A percentile compares a stretch with the other conserved stretches of the same genome.
Evolutionary conservation across 2,888 invertebrate species (phyloP).

Genomic region (Rotaria magnacalcarata): DNA sequence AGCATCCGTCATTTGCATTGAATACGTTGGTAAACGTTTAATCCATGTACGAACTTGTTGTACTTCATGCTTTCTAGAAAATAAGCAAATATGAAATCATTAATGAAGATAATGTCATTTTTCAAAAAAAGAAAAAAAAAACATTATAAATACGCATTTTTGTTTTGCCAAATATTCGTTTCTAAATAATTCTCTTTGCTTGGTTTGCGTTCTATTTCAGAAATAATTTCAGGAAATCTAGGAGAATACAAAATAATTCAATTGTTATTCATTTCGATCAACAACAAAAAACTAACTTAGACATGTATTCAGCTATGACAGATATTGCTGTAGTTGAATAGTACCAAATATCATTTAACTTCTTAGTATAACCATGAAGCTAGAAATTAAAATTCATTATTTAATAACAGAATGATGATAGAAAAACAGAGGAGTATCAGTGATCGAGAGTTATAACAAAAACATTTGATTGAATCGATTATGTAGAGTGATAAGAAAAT

Average conservation of each 20-base stretch:
- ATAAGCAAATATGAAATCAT: neutral
- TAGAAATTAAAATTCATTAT: constrained; percentile 51
- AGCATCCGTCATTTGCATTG: neutral
- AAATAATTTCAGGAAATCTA: constrained; percentile 71
- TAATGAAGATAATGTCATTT: neutral
- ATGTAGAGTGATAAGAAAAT: too few species aligned
- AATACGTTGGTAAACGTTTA: constrained; percentile 61
- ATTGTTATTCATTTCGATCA: too few species aligned
- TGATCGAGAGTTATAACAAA: too few species aligned
- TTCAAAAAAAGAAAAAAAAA: too few species aligned
- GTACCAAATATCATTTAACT: constrained; percentile 66
- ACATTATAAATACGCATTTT: constrained; percentile 61
- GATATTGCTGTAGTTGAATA: constrained; percentile 74
- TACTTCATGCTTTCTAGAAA: constrained; percentile 36
- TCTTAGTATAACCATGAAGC: constrained; percentile 77
- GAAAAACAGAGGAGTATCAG: too few species aligned
- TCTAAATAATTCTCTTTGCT: constrained; percentile 67
- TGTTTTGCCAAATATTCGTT: constrained; percentile 67
- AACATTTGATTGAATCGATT: too few species aligned
- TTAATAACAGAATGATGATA: too few species aligned
- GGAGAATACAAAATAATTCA: neutral
- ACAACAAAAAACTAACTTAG: constrained; percentile 51
- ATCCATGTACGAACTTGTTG: constrained; percentile 67
- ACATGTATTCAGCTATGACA: constrained; percentile 69
- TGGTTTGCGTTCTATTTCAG: constrained; percentile 61